Conservation (phyloP, 2,797 vertebrate genomes). For the Pachyuromys duprasi region DNA sequence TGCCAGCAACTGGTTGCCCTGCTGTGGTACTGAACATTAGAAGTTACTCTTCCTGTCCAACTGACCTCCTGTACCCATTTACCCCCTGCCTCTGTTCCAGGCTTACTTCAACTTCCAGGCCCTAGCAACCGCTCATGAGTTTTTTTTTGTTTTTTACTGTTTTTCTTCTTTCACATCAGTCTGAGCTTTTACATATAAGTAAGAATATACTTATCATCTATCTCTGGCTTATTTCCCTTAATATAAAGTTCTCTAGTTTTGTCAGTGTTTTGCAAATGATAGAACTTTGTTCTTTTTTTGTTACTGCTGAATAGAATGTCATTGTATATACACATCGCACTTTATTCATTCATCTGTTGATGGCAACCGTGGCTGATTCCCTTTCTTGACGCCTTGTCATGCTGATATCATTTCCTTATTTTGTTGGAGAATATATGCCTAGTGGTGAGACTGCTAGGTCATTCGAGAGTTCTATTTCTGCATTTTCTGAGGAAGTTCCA, state of each 20-base stretch:
- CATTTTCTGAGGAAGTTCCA: neutral
- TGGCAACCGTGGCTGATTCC: neutral
- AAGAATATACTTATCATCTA: neutral
- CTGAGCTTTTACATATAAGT: neutral
- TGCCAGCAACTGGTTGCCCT: neutral
- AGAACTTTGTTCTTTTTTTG: neutral
- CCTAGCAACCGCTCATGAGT: too few species aligned
- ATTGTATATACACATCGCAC: neutral
- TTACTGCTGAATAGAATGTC: neutral
- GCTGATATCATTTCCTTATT: slow-evolving; percentile 13
- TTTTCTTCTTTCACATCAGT: neutral
- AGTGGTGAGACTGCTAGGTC: neutral
- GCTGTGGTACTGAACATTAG: neutral
- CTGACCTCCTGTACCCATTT: too few species aligned
- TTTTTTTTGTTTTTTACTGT: neutral
- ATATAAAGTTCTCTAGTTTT: neutral
- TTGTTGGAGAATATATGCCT: neutral
- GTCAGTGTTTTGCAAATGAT: neutral
- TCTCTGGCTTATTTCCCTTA: neutral
- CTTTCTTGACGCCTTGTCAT: neutral
- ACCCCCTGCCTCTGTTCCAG: neutral
- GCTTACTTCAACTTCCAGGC: neutral
- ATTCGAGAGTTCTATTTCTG: neutral
- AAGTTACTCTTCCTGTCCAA: neutral
- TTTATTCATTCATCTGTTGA: neutral